Percentiles rank a stretch among this genome's conserved stretches.
phyloP scores from a whole-genome alignment of 2,888 invertebrate genomes.

The Brachylomia viminalis region DNA sequence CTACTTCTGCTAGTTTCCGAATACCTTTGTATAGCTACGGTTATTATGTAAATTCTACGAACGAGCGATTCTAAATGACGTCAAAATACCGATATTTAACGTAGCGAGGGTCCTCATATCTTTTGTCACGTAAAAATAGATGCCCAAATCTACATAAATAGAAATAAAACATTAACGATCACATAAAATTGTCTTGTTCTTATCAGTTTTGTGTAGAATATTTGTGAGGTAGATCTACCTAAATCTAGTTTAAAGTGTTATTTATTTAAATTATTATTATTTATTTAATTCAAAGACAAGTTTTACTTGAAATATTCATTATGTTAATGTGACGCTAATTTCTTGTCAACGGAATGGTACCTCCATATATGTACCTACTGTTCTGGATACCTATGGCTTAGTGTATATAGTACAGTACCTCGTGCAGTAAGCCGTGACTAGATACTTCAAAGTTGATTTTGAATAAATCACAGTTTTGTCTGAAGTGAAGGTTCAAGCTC shows the following conservation, averaged over 20 bases:
- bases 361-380: background rate
- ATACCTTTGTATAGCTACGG: background rate
- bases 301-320: background rate
- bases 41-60: slow-evolving; percentile 28
- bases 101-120: background rate
- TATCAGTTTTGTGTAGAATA: background rate
- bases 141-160: slow-evolving; percentile 35
- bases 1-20: slow-evolving; percentile 15
- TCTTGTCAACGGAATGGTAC: background rate
- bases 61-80: background rate
- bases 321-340: slow-evolving; percentile 15
- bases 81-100: slow-evolving; percentile 14
- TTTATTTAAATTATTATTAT: slow-evolving; percentile 4
- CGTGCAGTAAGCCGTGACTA: background rate
- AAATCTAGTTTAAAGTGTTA: slow-evolving; percentile 24
- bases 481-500: background rate
- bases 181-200: slow-evolving; percentile 20
- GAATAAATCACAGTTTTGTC: background rate
- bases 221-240: background rate
- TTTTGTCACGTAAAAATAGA: slow-evolving; percentile 32
- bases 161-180: slow-evolving; percentile 48
- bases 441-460: background rate
- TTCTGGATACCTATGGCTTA: background rate
- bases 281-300: background rate
- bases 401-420: background rate